A percentile compares a stretch with the other conserved stretches of the same genome.
phyloP scores from a whole-genome alignment of 2,888 invertebrate species.

The Malthinus seriepunctatus region DNA sequence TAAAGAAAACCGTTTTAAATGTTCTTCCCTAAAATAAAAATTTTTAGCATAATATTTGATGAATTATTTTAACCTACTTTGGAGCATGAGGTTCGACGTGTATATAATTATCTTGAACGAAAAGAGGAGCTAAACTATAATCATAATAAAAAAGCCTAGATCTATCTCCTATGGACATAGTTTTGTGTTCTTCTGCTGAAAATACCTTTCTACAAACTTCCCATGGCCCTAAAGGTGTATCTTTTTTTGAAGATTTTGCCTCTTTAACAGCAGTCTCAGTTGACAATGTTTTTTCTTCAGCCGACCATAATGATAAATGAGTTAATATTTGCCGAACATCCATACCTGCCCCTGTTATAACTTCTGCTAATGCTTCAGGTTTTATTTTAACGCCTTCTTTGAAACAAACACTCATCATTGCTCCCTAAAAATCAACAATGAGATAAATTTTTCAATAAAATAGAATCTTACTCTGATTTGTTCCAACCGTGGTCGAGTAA shows the following conservation, averaged over 20 bases:
- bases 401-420: conserved; percentile 88
- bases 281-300: conserved; percentile 58
- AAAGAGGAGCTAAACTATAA: conserved; percentile 93
- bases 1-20: conserved; percentile 70
- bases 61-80: conserved; percentile 57
- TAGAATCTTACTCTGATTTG: conserved; percentile 76
- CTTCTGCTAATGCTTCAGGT: conserved; percentile 75
- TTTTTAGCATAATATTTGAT: neutral
- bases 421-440: conserved; percentile 62
- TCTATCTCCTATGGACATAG: conserved; percentile 79
- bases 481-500: conserved; percentile 81
- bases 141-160: conserved; percentile 95
- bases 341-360: conserved; percentile 86
- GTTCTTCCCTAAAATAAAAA: conserved; percentile 56
- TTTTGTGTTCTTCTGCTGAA: conserved; percentile 74
- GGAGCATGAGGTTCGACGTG: conserved; percentile 76
- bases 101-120: conserved; percentile 97
- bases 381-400: conserved; percentile 86
- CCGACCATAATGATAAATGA: conserved; percentile 81
- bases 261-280: conserved; percentile 60
- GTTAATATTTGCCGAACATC: conserved; percentile 95
- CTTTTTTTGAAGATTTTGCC: conserved; percentile 72
- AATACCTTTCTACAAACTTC: conserved; percentile 91
- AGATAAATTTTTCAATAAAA: neutral
- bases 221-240: conserved; percentile 90